Percentiles rank a stretch among this genome's conserved stretches.
Conservation (phyloP, 64 coral and sea anemone genomes). For the Catalaphyllia jardinei region DNA sequence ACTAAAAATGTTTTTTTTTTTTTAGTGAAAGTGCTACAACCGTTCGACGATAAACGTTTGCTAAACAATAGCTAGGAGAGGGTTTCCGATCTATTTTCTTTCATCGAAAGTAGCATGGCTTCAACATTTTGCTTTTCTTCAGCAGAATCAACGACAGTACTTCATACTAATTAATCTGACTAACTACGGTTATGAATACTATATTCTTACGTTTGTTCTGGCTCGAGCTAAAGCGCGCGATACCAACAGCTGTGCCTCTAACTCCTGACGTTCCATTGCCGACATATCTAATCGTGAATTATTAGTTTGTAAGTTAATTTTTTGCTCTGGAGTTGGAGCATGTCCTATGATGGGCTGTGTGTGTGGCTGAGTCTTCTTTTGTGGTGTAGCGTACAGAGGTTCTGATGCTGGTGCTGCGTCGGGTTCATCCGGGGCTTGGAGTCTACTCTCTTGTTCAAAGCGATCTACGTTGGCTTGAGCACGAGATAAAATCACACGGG, state of each 20-base stretch:
- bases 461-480: conserved; percentile 53
- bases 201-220: conserved; percentile 47
- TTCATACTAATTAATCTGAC: not conserved
- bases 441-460: conserved; percentile 36
- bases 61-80: too few relatives aligned
- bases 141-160: not conserved
- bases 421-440: conserved; percentile 1
- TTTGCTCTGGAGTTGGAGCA: not conserved
- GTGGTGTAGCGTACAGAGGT: conserved; percentile 6
- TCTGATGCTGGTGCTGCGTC: not conserved
- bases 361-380: not conserved
- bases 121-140: too few relatives aligned
- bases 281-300: conserved; percentile 14
- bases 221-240: conserved; percentile 73
- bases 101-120: too few relatives aligned
- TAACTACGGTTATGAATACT: not conserved
- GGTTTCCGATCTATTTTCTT: too few relatives aligned
- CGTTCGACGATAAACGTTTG: too few relatives aligned
- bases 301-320: not conserved
- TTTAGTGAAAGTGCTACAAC: too few relatives aligned
- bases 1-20: too few relatives aligned
- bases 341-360: not conserved
- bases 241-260: conserved; percentile 65
- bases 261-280: conserved; percentile 45
- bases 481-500: conserved; percentile 35